Evolutionary conservation across 2,888 invertebrate genomes (phyloP).

Genomic region (Notodonta ziczac): DNA sequence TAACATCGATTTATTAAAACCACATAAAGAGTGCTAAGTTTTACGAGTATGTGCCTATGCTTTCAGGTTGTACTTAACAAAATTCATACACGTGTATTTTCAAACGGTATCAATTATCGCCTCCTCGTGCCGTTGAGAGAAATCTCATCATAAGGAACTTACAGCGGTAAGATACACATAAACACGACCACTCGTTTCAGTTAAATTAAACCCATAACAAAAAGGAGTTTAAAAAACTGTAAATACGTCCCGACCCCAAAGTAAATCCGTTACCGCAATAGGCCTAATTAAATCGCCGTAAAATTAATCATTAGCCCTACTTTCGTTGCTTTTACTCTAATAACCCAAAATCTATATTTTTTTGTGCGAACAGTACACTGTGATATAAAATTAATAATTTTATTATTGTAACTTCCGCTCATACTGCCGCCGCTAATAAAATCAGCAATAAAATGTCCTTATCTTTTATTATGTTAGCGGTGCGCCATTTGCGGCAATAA

Average conservation of each 20-base stretch:
- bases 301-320: constrained; percentile 28
- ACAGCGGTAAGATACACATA: background rate
- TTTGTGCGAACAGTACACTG: constrained; percentile 15
- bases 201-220: background rate
- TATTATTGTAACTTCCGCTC: constrained; percentile 23
- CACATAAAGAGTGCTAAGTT: no score
- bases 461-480: constrained; percentile 19
- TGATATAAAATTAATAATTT: constrained; percentile 20
- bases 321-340: constrained; percentile 29
- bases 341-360: constrained; percentile 21
- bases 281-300: constrained; percentile 15
- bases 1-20: no score
- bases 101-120: constrained; percentile 1
- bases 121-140: background rate
- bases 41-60: no score
- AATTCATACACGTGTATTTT: background rate
- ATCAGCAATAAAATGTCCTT: constrained; percentile 21
- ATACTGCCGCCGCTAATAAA: constrained; percentile 11
- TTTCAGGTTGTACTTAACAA: no score
- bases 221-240: constrained; percentile 1
- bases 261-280: constrained; percentile 13
- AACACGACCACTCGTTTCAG: background rate
- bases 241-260: constrained; percentile 11
- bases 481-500: constrained; percentile 18
- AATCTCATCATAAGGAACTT: background rate